Conservation (phyloP, 2,797 vertebrate genomes). For the Clarias fuscus region DNA sequence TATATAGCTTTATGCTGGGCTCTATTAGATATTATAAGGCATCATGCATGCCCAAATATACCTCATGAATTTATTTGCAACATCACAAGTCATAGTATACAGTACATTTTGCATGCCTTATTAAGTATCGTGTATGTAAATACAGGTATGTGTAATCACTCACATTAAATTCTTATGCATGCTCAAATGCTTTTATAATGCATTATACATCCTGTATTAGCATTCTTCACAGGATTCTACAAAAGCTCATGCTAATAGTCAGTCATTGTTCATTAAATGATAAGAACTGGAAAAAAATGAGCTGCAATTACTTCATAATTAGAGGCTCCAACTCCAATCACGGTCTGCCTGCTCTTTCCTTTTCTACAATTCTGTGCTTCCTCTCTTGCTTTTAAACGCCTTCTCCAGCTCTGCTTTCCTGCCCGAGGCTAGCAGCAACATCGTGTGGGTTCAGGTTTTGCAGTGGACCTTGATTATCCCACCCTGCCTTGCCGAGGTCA, state of each 20-base stretch:
- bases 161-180: not conserved
- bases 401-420: not conserved
- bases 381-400: not conserved
- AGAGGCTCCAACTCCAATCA: not conserved
- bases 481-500: constrained; percentile 24
- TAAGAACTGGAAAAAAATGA: not conserved
- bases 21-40: too few relatives aligned
- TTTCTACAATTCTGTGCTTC: not conserved
- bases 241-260: not conserved
- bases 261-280: not conserved
- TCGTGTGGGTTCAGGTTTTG: constrained; percentile 10
- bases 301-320: not conserved
- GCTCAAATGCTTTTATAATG: not conserved
- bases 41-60: too few relatives aligned
- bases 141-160: not conserved
- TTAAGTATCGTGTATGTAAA: not conserved
- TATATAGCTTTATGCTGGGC: not conserved
- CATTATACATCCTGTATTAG: not conserved
- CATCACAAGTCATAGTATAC: too few relatives aligned
- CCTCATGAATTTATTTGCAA: too few relatives aligned
- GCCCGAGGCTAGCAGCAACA: constrained; percentile 1
- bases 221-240: not conserved
- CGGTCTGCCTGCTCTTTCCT: not conserved
- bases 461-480: constrained; percentile 23
- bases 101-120: not conserved